Evolutionary conservation across 2,113 vertebrate genomes (phyloP).

Genomic region (Paradoxurus hermaphroditus): DNA sequence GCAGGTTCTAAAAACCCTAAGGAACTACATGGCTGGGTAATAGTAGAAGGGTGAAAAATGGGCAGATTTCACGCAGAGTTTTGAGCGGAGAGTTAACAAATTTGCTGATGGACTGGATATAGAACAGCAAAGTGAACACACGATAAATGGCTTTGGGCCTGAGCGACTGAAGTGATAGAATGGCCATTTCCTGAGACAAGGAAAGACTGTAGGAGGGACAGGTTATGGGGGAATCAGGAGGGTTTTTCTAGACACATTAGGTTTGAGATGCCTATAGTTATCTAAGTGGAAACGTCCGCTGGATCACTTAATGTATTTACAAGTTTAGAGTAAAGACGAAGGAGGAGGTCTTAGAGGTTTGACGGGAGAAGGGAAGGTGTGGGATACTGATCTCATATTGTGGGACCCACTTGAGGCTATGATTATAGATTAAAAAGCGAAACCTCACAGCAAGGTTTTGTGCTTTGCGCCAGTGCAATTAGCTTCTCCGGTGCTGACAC

Average conservation of each 20-base stretch:
- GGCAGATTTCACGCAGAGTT: background rate
- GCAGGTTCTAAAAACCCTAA: background rate
- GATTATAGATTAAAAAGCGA: background rate
- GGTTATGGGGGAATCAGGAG: background rate
- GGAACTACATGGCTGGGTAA: background rate
- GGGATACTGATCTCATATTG: background rate
- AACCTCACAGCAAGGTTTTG: background rate
- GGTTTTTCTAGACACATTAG: background rate
- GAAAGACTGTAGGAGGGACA: background rate
- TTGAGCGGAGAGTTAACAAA: constrained; percentile 2
- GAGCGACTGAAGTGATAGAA: background rate
- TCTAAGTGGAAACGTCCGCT: background rate
- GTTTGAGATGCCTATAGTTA: background rate
- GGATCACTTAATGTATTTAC: background rate
- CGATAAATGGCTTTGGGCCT: background rate
- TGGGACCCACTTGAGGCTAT: background rate
- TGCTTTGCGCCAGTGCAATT: background rate
- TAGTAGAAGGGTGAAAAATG: background rate
- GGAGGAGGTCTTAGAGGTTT: background rate
- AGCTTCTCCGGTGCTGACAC: background rate
- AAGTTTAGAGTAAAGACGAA: background rate
- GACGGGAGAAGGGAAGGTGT: background rate
- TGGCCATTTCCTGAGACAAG: background rate
- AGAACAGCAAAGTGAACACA: background rate
- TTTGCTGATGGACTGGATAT: background rate